Percentiles rank a stretch among this genome's conserved stretches.
Evolutionary conservation across 2,113 vertebrate species (phyloP).

Genomic region (Eira barbara): DNA sequence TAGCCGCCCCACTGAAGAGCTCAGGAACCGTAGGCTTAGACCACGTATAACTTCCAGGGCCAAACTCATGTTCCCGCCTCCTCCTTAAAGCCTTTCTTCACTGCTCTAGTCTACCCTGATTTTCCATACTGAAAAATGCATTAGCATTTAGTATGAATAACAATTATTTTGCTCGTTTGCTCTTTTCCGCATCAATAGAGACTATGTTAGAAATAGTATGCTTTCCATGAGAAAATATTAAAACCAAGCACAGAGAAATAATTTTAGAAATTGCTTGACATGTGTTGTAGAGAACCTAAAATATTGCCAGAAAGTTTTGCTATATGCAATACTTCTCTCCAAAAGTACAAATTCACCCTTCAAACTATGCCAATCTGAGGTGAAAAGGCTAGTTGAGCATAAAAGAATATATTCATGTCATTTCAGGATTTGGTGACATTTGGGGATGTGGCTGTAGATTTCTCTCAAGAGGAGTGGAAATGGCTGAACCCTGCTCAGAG

Average conservation of each 20-base stretch:
- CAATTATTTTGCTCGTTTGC: not conserved
- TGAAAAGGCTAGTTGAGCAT: not conserved
- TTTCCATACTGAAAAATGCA: not conserved
- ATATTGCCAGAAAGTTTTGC: not conserved
- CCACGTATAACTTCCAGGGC: not conserved
- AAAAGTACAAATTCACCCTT: not conserved
- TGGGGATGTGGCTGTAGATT: conserved; percentile 66
- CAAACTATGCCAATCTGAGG: not conserved
- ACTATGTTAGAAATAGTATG: not conserved
- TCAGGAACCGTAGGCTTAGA: not conserved
- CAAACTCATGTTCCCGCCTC: not conserved
- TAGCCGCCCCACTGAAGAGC: not conserved
- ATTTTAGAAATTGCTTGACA: not conserved
- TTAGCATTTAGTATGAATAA: not conserved
- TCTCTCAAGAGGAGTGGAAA: conserved; percentile 70
- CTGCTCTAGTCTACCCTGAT: not conserved
- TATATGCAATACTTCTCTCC: not conserved
- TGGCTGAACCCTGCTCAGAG: conserved; percentile 62
- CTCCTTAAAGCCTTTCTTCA: not conserved
- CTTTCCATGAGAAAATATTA: not conserved
- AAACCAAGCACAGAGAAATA: not conserved
- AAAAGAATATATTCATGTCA: not conserved
- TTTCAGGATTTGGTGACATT: conserved; percentile 68
- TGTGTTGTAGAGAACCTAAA: not conserved
- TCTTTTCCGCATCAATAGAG: not conserved